Percentiles rank a stretch among this genome's conserved stretches.
Evolutionary conservation across 2,797 vertebrate species (phyloP).

Genomic region (Sebastes goodei): DNA sequence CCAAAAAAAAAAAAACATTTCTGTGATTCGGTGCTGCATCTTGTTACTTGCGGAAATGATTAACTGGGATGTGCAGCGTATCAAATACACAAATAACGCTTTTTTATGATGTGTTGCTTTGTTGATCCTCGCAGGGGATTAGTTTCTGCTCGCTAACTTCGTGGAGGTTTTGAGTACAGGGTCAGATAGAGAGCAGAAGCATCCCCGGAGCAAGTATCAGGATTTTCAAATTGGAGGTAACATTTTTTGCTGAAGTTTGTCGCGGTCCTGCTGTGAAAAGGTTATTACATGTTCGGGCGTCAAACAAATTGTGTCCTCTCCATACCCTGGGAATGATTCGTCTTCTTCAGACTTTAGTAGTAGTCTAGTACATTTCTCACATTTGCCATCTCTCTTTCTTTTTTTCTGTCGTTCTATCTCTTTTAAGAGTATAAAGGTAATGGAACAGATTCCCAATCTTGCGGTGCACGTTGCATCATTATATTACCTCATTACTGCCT

Average conservation of each 20-base stretch:
- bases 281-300: background rate
- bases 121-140: background rate
- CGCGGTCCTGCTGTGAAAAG: conserved; percentile 11
- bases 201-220: conserved; percentile 16
- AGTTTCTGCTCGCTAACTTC: background rate
- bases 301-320: conserved; percentile 2
- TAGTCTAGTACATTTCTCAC: background rate
- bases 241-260: background rate
- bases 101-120: conserved; percentile 22
- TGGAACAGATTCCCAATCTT: background rate
- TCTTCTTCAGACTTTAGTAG: background rate
- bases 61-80: conserved; percentile 19
- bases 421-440: background rate
- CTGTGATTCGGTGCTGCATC: conserved; percentile 38
- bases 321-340: background rate
- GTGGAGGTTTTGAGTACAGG: conserved; percentile 4
- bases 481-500: background rate
- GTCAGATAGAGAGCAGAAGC: conserved; percentile 40
- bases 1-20: background rate
- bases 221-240: conserved; percentile 20
- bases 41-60: conserved; percentile 37
- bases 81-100: conserved; percentile 27
- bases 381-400: background rate
- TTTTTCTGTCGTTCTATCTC: background rate
- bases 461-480: background rate